These are phyloP conservation scores for Beaufortia kweichowensis DNA, from an alignment of 2,113 vertebrate species.

Conservation along the genomic window DNA sequence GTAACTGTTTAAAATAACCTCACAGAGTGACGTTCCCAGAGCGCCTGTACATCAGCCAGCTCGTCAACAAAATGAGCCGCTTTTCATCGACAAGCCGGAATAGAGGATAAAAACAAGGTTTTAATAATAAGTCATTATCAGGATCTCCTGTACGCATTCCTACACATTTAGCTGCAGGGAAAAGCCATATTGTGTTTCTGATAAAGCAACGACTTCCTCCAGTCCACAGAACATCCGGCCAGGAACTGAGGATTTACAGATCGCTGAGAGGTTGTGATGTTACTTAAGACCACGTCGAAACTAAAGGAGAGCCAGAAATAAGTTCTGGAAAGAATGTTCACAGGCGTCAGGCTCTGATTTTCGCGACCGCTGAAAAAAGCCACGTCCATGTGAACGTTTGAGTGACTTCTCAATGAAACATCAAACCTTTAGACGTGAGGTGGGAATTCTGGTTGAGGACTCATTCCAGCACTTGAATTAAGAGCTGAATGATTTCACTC, in stretches of 20 bases:
- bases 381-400: not conserved
- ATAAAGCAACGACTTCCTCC: slow-evolving; percentile 29
- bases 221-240: slow-evolving; percentile 21
- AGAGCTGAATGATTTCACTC: slow-evolving; percentile 29
- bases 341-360: not conserved
- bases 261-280: slow-evolving; percentile 3
- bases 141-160: slow-evolving; percentile 2
- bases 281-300: not conserved
- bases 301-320: slow-evolving; percentile 12
- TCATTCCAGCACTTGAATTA: slow-evolving; percentile 26
- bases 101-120: slow-evolving; percentile 14
- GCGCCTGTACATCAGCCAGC: slow-evolving; percentile 20
- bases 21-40: slow-evolving; percentile 19
- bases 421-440: not conserved
- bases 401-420: slow-evolving; percentile 27
- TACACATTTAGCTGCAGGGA: slow-evolving; percentile 10
- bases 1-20: slow-evolving; percentile 43
- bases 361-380: not conserved
- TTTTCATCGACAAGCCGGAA: slow-evolving; percentile 16
- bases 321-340: not conserved
- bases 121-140: slow-evolving; percentile 3
- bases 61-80: slow-evolving; percentile 2
- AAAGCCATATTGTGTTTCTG: slow-evolving; percentile 26
- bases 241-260: slow-evolving; percentile 30
- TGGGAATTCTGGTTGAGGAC: slow-evolving; percentile 12